Percentiles rank a stretch among this genome's conserved stretches.
These are phyloP conservation scores for Hyposoter dolosus DNA, from an alignment of 2,888 invertebrate species.

Conservation along the genomic window DNA sequence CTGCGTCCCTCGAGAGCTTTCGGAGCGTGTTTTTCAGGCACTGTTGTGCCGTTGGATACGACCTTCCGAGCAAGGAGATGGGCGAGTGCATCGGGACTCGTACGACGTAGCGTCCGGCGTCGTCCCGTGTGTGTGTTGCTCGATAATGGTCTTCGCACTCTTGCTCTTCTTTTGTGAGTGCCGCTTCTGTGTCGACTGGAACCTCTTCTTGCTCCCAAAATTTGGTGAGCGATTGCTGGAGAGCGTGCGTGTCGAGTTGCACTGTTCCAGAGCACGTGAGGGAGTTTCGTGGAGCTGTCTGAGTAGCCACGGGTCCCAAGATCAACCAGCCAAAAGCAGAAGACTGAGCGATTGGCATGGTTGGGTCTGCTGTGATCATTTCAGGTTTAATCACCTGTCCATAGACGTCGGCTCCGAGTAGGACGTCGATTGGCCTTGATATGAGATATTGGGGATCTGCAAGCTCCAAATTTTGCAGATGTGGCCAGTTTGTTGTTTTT, in stretches of 20 bases:
- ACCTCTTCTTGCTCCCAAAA: constrained; percentile 38
- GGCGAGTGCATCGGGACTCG: constrained; percentile 13
- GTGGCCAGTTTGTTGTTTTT: not conserved
- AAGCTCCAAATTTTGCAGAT: not conserved
- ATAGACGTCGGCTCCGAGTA: not conserved
- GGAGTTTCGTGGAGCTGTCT: no score
- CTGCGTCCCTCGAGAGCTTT: not conserved
- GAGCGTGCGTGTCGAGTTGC: not conserved
- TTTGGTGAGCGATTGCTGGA: constrained; percentile 24
- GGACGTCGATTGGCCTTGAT: not conserved
- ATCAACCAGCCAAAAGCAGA: not conserved
- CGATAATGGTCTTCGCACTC: constrained; percentile 34
- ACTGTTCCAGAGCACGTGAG: not conserved
- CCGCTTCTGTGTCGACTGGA: not conserved
- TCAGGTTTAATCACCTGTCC: no score
- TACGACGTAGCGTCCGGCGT: constrained; percentile 13
- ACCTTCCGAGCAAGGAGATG: not conserved
- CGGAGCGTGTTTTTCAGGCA: constrained; percentile 10
- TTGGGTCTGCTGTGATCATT: no score
- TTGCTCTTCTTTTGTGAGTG: constrained; percentile 17
- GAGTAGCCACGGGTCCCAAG: not conserved
- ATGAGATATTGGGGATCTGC: not conserved
- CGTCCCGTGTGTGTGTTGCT: constrained; percentile 20
- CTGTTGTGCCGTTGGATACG: not conserved
- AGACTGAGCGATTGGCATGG: not conserved